Evolutionary conservation across 2,113 vertebrate genomes (phyloP), one percentile per base, ranked within the genome.

Genomic region (Clupea harengus): DNA sequence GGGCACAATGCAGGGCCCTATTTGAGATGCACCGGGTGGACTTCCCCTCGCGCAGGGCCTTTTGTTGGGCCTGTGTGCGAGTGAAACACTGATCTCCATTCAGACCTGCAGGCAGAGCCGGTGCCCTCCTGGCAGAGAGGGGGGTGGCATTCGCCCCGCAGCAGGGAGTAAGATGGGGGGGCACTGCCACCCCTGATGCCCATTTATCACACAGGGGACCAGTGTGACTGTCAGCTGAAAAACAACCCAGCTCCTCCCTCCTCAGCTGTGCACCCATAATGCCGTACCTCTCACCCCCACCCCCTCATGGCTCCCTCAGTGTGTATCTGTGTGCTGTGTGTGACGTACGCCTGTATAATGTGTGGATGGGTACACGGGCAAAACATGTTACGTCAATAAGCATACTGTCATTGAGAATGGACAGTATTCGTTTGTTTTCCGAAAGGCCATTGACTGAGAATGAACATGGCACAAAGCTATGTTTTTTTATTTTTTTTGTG

Each of bases 21-120:
- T 95, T 95, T 93, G 92, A 82, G 88, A 94, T 94, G 89, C 92
- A 92, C 86, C 72, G 81, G 89, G 87, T 90, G 90, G 85, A 88
- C 94, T 92, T 92, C 91, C 92, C 90, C 87, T 87, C 39, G 44
- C 90, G 87, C 83, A 6, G 81, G 84, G 50, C 86, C 89, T 91
- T 92, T 93, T 90, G 89, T 91, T 75, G 86, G 15, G 45, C 81
- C 32, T 82, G 75, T 84, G 81, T 67, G 82, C 17, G 32, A 52
- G 44, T 4, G 82, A 83, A 91, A 93, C 89, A 82, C 49, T 91
- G 90, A 81, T 86, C 83, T 60, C 87, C 80, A 86, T 85, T 88
- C 84, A 84, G 88, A 49, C 81, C 82, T 81, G 64, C 57, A 85
- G 72, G 83, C 86, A 52, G 87, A 81, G 85, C 45, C 84, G 57